Evolutionary conservation across 2,888 invertebrate species (phyloP).

Genomic region (Coleophora deauratella): DNA sequence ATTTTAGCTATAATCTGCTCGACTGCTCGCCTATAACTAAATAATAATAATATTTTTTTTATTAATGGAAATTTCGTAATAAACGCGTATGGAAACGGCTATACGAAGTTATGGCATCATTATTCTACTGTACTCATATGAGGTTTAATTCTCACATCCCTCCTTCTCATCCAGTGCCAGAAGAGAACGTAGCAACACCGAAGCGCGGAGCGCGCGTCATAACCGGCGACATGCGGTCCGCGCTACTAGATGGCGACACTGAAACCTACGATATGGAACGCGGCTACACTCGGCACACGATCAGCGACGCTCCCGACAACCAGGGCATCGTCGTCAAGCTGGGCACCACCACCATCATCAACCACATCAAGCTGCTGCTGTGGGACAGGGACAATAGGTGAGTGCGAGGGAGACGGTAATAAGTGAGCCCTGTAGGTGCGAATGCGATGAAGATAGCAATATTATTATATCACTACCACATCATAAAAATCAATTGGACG

Average conservation of each 20-base stretch:
- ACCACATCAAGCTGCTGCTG: slow-evolving; percentile 92
- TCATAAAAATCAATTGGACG: too few relatives aligned
- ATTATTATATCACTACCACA: too few relatives aligned
- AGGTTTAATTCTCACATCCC: too few relatives aligned
- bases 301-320: slow-evolving; percentile 80
- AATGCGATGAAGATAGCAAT: too few relatives aligned
- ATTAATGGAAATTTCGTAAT: too few relatives aligned
- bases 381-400: slow-evolving; percentile 94
- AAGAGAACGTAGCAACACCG: slow-evolving; percentile 92
- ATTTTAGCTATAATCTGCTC: too few relatives aligned
- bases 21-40: too few relatives aligned
- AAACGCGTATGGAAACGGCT: too few relatives aligned
- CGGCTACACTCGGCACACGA: slow-evolving; percentile 92
- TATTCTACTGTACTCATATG: too few relatives aligned
- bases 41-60: too few relatives aligned
- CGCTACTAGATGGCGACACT: slow-evolving; percentile 91
- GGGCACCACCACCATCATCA: slow-evolving; percentile 89
- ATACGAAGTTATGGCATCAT: too few relatives aligned
- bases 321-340: slow-evolving; percentile 89
- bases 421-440: slow-evolving; percentile 52
- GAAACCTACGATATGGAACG: slow-evolving; percentile 93
- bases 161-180: slow-evolving; percentile 76
- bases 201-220: slow-evolving; percentile 89
- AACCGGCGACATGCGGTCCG: slow-evolving; percentile 90
- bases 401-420: slow-evolving; percentile 74